Evolutionary conservation across 2,797 vertebrate species (phyloP), one percentile per base, ranked within the genome.

Genomic region (Leuciscus waleckii): DNA sequence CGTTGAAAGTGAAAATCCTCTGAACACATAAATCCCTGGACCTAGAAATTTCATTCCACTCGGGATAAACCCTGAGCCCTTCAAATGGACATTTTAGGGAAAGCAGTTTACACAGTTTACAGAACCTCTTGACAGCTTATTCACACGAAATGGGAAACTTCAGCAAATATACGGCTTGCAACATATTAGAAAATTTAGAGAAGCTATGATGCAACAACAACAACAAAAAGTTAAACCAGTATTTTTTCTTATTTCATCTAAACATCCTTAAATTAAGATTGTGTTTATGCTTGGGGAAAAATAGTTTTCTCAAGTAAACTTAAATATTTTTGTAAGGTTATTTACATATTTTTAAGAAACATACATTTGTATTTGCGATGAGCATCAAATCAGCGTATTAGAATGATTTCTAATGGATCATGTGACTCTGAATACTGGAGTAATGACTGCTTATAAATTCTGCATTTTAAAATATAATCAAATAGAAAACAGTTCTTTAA

Each of bases 1-100:
- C 63, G 88, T 91, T 89, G 88, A 91, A 90, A 86, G 85, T 92
- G 89, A 93, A 93, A 93, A 93, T 90, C 91, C 89, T 87, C 89
- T 87, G 76, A 90, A 91, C 86, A 86, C 79, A 93, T 93, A 93
- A 94, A 93, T 92, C 56, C 86, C 82, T 80, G 88, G 90, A 86
- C 89, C 84, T 56, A 73, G 79, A 92, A 94, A 93, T 94, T 90
- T 90, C 51, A 85, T 89, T 83, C 61, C 82, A 29, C 74, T 87
- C 43, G 56, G 85, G 41, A 85, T 88, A 83, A 88, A 84, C 84
- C 61, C 46, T 43, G 54, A 83, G 70, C 61, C 74, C 76, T 75
- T 85, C 39, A 65, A 86, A 84, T 56, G 81, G 84, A 65, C 77
- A 84, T 56, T 88, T 70, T 7, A 41, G 41, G 74, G 69, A 71